A percentile compares a stretch with the other conserved stretches of the same genome.
phyloP scores from a whole-genome alignment of 2,888 invertebrate species.

The Adineta ricciae region DNA sequence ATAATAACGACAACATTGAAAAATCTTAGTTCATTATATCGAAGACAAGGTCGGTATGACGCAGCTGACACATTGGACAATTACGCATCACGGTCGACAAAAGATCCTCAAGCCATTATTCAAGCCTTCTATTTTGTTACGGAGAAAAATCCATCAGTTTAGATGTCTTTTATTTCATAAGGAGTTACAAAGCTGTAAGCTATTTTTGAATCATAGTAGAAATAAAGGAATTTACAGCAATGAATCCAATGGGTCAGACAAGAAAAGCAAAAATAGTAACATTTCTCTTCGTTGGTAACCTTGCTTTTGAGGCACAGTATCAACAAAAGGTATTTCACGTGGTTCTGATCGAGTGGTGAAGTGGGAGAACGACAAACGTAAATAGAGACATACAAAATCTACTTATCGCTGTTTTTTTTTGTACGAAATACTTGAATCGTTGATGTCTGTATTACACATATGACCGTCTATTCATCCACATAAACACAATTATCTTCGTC shows the following conservation, averaged over 20 bases:
- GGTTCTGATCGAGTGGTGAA: neutral
- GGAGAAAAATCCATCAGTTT: neutral
- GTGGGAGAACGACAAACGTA: neutral
- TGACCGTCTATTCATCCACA: neutral
- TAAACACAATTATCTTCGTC: neutral
- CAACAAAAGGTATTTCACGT: neutral
- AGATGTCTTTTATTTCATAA: neutral
- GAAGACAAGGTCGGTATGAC: conserved; percentile 95
- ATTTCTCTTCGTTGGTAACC: too few relatives aligned
- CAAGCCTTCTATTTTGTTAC: conserved; percentile 33
- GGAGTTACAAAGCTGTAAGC: too few relatives aligned
- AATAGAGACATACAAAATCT: neutral
- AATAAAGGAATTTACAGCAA: too few relatives aligned
- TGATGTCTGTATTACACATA: neutral
- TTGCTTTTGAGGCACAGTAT: neutral
- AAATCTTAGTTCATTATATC: conserved; percentile 91
- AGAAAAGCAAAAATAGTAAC: too few relatives aligned
- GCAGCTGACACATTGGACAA: conserved; percentile 89
- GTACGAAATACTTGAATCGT: neutral
- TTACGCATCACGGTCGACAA: conserved; percentile 22
- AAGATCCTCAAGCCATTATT: conserved; percentile 31
- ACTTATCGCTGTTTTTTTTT: neutral
- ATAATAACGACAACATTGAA: conserved; percentile 94
- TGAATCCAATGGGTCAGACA: too few relatives aligned
- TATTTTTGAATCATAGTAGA: too few relatives aligned